A percentile compares a stretch with the other conserved stretches of the same genome.
These are phyloP conservation scores for Zaprionus inermis DNA, from an alignment of 1,140 invertebrate species.

Conservation along the genomic window DNA sequence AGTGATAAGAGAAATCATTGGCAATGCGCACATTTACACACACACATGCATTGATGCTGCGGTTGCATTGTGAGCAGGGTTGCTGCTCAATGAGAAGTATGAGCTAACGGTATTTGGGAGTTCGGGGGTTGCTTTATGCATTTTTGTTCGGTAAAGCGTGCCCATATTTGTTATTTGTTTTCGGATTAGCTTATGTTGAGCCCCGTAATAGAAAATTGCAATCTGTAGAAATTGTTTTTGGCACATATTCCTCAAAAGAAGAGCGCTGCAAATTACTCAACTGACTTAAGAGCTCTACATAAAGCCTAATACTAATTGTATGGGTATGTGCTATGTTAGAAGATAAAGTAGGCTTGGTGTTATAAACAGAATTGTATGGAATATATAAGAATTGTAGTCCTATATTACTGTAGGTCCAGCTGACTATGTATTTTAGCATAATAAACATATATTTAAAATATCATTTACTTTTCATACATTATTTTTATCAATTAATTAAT, in stretches of 20 bases:
- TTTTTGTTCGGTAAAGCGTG: constrained; percentile 65
- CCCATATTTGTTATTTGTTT: constrained; percentile 38
- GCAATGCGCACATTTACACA: constrained; percentile 58
- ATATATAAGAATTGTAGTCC: too few species aligned
- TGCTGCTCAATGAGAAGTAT: neutral
- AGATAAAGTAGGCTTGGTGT: too few species aligned
- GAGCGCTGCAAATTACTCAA: neutral
- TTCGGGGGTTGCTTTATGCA: constrained; percentile 61
- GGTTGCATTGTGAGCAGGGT: constrained; percentile 31
- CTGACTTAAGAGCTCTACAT: constrained; percentile 21
- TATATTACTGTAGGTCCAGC: too few species aligned
- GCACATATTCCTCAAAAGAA: neutral
- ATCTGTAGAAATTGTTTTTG: neutral
- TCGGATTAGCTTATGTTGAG: constrained; percentile 48
- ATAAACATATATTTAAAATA: too few species aligned
- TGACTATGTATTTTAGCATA: too few species aligned
- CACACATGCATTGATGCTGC: constrained; percentile 35
- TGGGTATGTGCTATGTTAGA: too few species aligned
- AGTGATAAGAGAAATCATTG: constrained; percentile 62
- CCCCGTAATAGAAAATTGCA: constrained; percentile 26
- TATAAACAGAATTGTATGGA: too few species aligned
- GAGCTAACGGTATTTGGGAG: constrained; percentile 9
- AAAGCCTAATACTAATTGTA: too few species aligned
- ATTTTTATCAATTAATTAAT: too few species aligned
- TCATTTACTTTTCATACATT: too few species aligned